Evolutionary conservation across 2,888 invertebrate species (phyloP), one percentile per base, ranked within the genome.

Genomic region (Aporophyla lueneburgensis): DNA sequence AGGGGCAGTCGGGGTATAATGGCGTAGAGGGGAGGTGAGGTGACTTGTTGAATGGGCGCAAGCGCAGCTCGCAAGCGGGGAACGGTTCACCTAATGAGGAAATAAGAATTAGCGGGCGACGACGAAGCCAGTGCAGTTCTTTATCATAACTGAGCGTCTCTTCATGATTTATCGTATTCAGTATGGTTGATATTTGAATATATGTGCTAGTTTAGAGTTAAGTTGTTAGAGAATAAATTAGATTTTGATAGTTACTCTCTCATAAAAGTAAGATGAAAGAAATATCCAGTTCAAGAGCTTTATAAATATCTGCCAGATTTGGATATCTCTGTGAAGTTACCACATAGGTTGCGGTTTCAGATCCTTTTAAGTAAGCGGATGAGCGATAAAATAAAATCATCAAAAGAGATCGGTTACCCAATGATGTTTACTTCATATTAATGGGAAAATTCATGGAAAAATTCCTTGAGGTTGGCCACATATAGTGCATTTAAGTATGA

Each of bases 81-180:
- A 92, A 91, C 92, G 87, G 89, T 77, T 87, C 86, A 90, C 86
- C 92, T 96, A 96, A 96, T 96, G 96, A 96, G 96, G 96, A 96
- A 96, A 96, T 95, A 96, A 91, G 95, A 96, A 96, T 96, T 96
- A 96, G 95, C 95, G 92, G 93, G 92, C 93, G 93, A 93, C 94
- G 93, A 93, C 94, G 93, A 92, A 93, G 92, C 91, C 90, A 93
- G 88, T 95, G 95, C 95, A 95, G 90, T 94, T 93, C 94, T 95
- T 94, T 92, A 93, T 92, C 89, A 89, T 90, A 91, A 90, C 89
- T 85, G 84, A 88, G 86, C 71, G 85, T 85, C 81, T 88, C 87
- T 89, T 84, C 80, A 82, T 79, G 88, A 89, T 91, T 91, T 90
- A 81, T 82, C 72, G 70, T 68, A 72, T 82, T 53, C 62, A 84